A percentile compares a stretch with the other conserved stretches of the same genome.
Conservation (phyloP, 1,140 invertebrate species). For the Marisa cornuarietis region DNA sequence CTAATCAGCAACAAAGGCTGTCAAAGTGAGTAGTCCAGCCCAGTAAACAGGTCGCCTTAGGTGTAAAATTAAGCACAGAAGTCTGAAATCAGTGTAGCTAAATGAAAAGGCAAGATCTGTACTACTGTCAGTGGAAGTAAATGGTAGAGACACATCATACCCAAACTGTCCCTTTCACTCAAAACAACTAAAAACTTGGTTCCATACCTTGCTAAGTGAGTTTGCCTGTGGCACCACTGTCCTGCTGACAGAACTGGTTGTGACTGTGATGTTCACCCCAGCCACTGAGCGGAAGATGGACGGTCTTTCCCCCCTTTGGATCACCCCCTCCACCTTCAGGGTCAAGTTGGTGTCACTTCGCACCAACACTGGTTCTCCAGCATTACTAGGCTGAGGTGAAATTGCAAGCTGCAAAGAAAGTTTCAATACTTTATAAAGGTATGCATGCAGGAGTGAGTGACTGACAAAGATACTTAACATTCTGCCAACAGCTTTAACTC, state of each 20-base stretch:
- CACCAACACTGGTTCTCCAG: slow-evolving; percentile 80
- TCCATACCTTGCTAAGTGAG: neutral
- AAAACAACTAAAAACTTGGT: too few species aligned
- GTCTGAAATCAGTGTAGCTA: too few species aligned
- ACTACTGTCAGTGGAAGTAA: too few species aligned
- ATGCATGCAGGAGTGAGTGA: neutral
- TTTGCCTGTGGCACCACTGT: slow-evolving; percentile 6
- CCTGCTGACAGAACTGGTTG: slow-evolving; percentile 69
- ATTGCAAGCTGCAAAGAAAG: slow-evolving; percentile 75
- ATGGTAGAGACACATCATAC: too few species aligned
- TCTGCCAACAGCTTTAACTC: too few species aligned
- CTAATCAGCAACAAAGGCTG: too few species aligned
- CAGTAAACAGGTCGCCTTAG: too few species aligned
- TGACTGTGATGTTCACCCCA: slow-evolving; percentile 77
- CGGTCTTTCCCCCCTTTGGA: slow-evolving; percentile 73
- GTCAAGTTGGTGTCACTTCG: slow-evolving; percentile 81
- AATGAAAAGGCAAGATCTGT: too few species aligned
- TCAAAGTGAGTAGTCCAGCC: too few species aligned
- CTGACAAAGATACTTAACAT: neutral
- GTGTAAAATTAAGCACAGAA: too few species aligned
- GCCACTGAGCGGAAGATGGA: slow-evolving; percentile 77
- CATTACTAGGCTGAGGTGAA: slow-evolving; percentile 81
- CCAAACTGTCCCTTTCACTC: too few species aligned
- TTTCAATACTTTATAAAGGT: neutral
- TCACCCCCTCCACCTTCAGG: slow-evolving; percentile 87